phyloP scores from a whole-genome alignment of 1,140 invertebrate species.

The Lucilia cuprina region DNA sequence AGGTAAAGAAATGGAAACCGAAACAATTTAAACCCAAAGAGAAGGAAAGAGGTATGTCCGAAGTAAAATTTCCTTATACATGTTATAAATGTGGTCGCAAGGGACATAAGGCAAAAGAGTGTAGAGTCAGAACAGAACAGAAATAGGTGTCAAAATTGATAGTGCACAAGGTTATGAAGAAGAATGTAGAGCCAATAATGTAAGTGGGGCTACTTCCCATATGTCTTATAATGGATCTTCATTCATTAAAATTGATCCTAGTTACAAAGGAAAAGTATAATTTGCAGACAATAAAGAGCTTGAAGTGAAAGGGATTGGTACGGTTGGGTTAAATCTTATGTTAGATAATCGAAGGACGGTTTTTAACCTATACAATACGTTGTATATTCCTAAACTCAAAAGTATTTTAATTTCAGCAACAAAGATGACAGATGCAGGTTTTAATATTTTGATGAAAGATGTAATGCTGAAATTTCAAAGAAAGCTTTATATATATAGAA shows the following conservation, averaged over 20 bases:
- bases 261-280: too few species aligned
- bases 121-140: neutral
- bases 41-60: constrained; percentile 1
- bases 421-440: neutral
- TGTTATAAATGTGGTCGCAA: neutral
- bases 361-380: neutral
- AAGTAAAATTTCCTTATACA: neutral
- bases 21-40: neutral
- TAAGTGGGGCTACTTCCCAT: neutral
- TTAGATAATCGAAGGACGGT: neutral
- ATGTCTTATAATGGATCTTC: neutral
- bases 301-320: neutral
- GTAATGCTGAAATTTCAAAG: neutral
- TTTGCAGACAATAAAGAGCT: neutral
- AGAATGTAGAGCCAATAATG: neutral
- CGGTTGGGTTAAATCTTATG: neutral
- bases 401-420: constrained; percentile 18
- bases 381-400: neutral
- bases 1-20: too few species aligned
- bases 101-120: neutral
- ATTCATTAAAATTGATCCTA: too few species aligned
- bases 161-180: neutral
- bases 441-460: neutral
- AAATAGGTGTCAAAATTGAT: neutral
- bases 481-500: neutral